Conservation (phyloP, 2,797 vertebrate species). For the Mycteria americana region DNA sequence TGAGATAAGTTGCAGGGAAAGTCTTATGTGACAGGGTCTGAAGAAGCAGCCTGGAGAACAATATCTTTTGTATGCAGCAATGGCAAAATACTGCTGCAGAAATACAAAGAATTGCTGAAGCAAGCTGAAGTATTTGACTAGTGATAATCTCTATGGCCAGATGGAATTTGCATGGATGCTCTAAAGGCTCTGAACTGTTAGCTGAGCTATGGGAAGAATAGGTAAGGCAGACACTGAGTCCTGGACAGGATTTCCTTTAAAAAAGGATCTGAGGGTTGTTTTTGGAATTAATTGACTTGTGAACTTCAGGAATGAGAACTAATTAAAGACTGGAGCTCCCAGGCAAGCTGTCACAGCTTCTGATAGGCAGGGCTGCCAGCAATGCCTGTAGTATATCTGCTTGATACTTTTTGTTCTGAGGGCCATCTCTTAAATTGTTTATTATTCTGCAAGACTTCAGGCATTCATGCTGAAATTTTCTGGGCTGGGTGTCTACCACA, state of each 20-base stretch:
- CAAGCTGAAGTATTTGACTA: background rate
- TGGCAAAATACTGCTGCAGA: background rate
- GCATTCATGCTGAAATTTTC: background rate
- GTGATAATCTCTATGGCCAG: background rate
- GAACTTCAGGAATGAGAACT: conserved; percentile 54
- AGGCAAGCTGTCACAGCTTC: conserved; percentile 41
- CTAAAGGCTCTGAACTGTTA: background rate
- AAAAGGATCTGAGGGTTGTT: background rate
- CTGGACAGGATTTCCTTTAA: background rate
- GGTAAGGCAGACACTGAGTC: background rate
- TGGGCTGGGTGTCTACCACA: background rate
- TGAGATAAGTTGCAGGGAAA: background rate
- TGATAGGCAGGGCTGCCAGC: conserved; percentile 20
- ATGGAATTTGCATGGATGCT: conserved; percentile 19
- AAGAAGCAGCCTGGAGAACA: background rate
- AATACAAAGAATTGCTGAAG: conserved; percentile 22
- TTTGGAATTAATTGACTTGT: conserved; percentile 48
- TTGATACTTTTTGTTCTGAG: background rate
- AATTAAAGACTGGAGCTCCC: conserved; percentile 39
- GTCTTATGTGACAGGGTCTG: background rate
- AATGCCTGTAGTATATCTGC: background rate
- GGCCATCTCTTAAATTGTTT: conserved; percentile 3
- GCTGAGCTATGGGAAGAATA: conserved; percentile 4
- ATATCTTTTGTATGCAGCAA: background rate
- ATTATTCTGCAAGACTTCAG: background rate